phyloP scores from a whole-genome alignment of 2,888 invertebrate species.

The Entomobrya proxima region DNA sequence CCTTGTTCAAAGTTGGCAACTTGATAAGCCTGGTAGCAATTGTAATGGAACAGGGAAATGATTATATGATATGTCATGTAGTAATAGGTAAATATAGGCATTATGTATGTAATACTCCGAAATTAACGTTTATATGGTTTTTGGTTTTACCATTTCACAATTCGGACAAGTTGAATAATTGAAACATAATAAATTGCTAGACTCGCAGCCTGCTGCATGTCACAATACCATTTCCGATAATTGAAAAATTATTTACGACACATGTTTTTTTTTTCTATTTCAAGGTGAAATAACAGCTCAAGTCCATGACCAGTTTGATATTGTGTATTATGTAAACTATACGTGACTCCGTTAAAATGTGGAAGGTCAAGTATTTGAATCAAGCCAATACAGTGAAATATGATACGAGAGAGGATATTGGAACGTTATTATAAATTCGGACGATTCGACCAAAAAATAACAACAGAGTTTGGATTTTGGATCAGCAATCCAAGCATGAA shows the following conservation, averaged over 20 bases:
- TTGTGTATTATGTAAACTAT: not conserved
- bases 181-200: too few species aligned
- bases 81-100: too few species aligned
- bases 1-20: not conserved
- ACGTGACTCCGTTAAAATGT: too few species aligned
- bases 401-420: not conserved
- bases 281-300: conserved; percentile 9
- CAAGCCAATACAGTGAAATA: not conserved
- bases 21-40: too few species aligned
- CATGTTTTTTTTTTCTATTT: not conserved
- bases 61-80: too few species aligned
- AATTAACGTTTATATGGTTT: too few species aligned
- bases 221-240: not conserved
- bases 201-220: too few species aligned
- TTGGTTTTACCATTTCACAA: too few species aligned
- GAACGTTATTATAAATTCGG: not conserved
- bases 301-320: not conserved
- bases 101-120: too few species aligned
- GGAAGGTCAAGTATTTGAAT: conserved; percentile 8
- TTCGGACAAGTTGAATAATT: not conserved
- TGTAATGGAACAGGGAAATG: too few species aligned
- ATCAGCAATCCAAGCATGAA: not conserved
- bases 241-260: not conserved
- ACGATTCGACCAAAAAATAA: too few species aligned
- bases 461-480: not conserved